Evolutionary conservation across 2,888 invertebrate genomes (phyloP).

Genomic region (Polia nebulosa): DNA sequence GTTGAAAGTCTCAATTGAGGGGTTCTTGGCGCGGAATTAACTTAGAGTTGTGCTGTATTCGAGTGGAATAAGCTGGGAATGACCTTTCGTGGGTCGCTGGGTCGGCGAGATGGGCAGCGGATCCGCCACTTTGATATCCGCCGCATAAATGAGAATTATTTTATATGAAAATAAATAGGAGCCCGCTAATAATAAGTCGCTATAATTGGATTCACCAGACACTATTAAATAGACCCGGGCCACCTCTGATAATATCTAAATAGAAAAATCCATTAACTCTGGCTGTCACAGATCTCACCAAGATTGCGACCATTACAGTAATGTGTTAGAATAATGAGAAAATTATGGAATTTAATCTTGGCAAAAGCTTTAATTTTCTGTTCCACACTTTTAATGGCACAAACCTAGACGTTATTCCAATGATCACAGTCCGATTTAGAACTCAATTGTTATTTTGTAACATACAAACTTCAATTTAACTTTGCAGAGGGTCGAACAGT

Average conservation of each 20-base stretch:
- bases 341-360: slow-evolving; percentile 25
- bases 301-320: slow-evolving; percentile 11
- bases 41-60: slow-evolving; percentile 49
- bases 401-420: background rate
- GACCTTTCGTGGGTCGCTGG: slow-evolving; percentile 48
- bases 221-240: slow-evolving; percentile 17
- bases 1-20: slow-evolving; percentile 48
- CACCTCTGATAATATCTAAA: slow-evolving; percentile 35
- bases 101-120: background rate
- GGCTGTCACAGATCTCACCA: slow-evolving; percentile 25
- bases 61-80: slow-evolving; percentile 51
- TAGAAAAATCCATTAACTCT: slow-evolving; percentile 37
- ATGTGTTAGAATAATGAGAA: slow-evolving; percentile 32
- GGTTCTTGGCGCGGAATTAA: slow-evolving; percentile 45
- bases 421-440: background rate
- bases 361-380: slow-evolving; percentile 18
- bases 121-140: slow-evolving; percentile 32
- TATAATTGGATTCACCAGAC: slow-evolving; percentile 29
- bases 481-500: slow-evolving; percentile 21
- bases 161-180: slow-evolving; percentile 14
- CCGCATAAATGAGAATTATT: slow-evolving; percentile 27
- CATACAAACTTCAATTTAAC: slow-evolving; percentile 30
- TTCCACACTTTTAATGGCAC: background rate
- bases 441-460: slow-evolving; percentile 23
- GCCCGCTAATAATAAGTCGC: background rate